phyloP scores from a whole-genome alignment of 2,888 invertebrate genomes.

The Eubasilissa splendida region DNA sequence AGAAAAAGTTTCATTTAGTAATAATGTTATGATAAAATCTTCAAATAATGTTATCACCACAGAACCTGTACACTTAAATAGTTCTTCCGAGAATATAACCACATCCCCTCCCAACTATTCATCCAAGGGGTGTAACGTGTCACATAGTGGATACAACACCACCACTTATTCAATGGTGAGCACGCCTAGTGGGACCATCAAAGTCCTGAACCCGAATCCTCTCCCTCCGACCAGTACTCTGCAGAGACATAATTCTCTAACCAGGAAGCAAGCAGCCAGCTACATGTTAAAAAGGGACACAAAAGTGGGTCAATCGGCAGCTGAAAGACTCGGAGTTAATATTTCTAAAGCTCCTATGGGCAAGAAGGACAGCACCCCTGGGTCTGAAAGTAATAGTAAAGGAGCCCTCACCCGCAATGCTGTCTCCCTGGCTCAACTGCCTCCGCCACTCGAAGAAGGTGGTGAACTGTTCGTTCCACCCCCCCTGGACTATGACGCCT shows the following conservation, averaged over 20 bases:
- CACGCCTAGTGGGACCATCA: slow-evolving; percentile 57
- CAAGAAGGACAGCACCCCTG: slow-evolving; percentile 46
- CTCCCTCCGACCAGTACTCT: slow-evolving; percentile 69
- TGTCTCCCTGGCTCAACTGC: slow-evolving; percentile 84
- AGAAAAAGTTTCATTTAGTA: slow-evolving; percentile 68
- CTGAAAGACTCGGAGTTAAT: slow-evolving; percentile 69
- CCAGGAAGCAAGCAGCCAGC: slow-evolving; percentile 75
- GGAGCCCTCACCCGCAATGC: slow-evolving; percentile 76
- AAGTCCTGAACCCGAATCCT: slow-evolving; percentile 60
- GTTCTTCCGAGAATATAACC: slow-evolving; percentile 65
- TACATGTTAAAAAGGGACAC: slow-evolving; percentile 71
- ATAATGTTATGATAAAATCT: slow-evolving; percentile 71
- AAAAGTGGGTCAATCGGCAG: slow-evolving; percentile 65
- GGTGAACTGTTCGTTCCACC: slow-evolving; percentile 76
- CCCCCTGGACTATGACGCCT: slow-evolving; percentile 73
- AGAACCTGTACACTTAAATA: slow-evolving; percentile 68
- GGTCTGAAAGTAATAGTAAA: slow-evolving; percentile 60
- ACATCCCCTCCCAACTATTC: slow-evolving; percentile 55
- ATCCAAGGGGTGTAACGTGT: slow-evolving; percentile 30
- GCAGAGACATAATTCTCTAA: slow-evolving; percentile 77
- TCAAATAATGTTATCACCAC: slow-evolving; percentile 72
- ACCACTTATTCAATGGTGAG: slow-evolving; percentile 63
- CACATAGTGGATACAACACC: slow-evolving; percentile 64
- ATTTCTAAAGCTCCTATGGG: slow-evolving; percentile 64
- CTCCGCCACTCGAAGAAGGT: slow-evolving; percentile 84